phyloP scores from a whole-genome alignment of 1,140 invertebrate genomes.

The Bombus sibiricus region DNA sequence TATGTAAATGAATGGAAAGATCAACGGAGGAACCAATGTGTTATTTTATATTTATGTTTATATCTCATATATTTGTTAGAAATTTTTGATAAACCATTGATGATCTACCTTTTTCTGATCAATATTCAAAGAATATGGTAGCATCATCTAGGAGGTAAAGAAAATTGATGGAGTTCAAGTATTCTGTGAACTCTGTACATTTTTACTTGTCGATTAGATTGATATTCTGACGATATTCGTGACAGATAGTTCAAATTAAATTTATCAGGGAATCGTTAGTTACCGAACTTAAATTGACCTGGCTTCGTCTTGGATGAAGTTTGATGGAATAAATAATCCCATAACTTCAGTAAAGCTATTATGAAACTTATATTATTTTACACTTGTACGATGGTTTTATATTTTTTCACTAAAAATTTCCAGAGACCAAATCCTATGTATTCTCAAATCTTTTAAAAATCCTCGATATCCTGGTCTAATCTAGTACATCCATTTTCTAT shows the following conservation, averaged over 20 bases:
- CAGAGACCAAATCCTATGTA: not conserved
- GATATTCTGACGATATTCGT: not conserved
- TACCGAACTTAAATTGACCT: not conserved
- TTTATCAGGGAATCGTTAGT: not conserved
- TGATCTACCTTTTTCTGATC: too few relatives aligned
- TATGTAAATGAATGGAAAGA: too few relatives aligned
- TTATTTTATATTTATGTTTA: too few relatives aligned
- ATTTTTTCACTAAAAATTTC: not conserved
- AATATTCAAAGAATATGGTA: too few relatives aligned
- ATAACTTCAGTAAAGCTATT: not conserved
- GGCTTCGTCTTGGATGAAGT: not conserved
- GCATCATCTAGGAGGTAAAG: too few relatives aligned
- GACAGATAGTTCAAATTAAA: not conserved
- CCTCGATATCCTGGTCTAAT: not conserved
- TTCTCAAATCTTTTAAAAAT: not conserved
- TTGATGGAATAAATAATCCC: constrained; percentile 12
- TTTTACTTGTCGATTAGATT: not conserved
- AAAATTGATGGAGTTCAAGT: not conserved
- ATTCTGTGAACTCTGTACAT: not conserved
- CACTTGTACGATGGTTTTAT: not conserved
- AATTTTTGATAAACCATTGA: too few relatives aligned
- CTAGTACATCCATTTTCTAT: not conserved
- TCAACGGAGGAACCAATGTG: too few relatives aligned
- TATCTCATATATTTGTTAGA: too few relatives aligned
- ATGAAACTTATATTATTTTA: not conserved